A percentile compares a stretch with the other conserved stretches of the same genome.
These are phyloP conservation scores for Fratercula arctica DNA, from an alignment of 2,797 vertebrate genomes.

Conservation along the genomic window DNA sequence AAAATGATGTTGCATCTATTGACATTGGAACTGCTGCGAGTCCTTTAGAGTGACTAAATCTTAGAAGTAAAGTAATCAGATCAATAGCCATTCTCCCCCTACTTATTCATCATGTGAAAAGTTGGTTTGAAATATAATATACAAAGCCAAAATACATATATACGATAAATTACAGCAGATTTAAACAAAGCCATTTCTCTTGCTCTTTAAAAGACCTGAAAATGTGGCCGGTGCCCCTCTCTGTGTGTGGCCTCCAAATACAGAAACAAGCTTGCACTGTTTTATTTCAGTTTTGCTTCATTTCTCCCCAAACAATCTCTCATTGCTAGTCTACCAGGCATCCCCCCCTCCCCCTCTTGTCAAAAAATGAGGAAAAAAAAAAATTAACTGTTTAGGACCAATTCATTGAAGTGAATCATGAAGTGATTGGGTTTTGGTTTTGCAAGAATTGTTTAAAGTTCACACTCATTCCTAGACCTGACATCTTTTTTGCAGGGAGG, in stretches of 20 bases:
- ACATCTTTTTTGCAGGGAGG: not conserved
- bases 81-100: not conserved
- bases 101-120: constrained; percentile 28
- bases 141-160: constrained; percentile 38
- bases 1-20: not conserved
- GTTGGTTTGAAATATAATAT: constrained; percentile 44
- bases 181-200: constrained; percentile 73
- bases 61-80: not conserved
- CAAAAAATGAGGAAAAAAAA: not conserved
- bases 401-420: constrained; percentile 2
- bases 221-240: constrained; percentile 35
- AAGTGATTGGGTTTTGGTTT: not conserved
- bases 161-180: constrained; percentile 63
- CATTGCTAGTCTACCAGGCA: constrained; percentile 58
- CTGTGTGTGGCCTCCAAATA: constrained; percentile 75
- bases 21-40: not conserved
- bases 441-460: not conserved
- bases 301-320: constrained; percentile 76
- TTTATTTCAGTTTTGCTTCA: constrained; percentile 80
- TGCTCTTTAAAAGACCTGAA: constrained; percentile 58
- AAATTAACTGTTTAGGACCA: constrained; percentile 66
- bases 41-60: not conserved
- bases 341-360: not conserved
- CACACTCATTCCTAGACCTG: not conserved
- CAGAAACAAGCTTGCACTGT: constrained; percentile 74